A percentile compares a stretch with the other conserved stretches of the same genome.
Conservation (phyloP, 2,113 vertebrate species). For the Cyprinus carpio region DNA sequence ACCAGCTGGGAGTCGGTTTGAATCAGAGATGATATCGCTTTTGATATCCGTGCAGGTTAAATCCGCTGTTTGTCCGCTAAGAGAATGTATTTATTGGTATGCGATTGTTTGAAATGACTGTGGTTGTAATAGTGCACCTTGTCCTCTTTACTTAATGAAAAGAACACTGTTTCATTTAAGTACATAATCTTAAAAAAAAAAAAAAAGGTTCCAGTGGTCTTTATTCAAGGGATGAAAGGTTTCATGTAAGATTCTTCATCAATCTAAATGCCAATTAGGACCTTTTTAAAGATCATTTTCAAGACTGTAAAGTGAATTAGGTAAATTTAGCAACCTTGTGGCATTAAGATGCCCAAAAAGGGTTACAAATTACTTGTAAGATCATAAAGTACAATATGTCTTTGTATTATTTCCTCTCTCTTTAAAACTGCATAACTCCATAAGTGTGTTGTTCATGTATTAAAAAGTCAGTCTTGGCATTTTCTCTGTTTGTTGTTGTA, state of each 20-base stretch:
- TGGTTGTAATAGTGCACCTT: no score
- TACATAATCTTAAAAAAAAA: no score
- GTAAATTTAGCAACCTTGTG: not conserved
- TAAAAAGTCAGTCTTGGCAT: not conserved
- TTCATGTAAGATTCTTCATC: no score
- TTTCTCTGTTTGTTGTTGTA: not conserved
- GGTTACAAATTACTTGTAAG: not conserved
- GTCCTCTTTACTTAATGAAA: no score
- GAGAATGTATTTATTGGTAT: not conserved
- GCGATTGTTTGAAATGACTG: not conserved
- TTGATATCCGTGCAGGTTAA: not conserved
- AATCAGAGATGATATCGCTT: slow-evolving; percentile 38
- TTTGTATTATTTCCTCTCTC: not conserved
- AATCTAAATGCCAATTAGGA: no score
- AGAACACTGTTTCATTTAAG: no score
- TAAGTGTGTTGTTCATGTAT: no score
- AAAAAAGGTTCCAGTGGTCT: no score
- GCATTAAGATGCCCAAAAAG: not conserved
- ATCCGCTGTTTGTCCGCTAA: not conserved
- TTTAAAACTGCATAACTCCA: no score
- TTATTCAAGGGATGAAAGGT: no score
- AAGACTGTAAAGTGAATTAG: not conserved
- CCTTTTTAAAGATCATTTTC: not conserved
- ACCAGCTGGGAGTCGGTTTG: slow-evolving; percentile 32
- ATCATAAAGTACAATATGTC: not conserved